Evolutionary conservation across 1,140 invertebrate genomes (phyloP).

Genomic region (Cydia amplana): DNA sequence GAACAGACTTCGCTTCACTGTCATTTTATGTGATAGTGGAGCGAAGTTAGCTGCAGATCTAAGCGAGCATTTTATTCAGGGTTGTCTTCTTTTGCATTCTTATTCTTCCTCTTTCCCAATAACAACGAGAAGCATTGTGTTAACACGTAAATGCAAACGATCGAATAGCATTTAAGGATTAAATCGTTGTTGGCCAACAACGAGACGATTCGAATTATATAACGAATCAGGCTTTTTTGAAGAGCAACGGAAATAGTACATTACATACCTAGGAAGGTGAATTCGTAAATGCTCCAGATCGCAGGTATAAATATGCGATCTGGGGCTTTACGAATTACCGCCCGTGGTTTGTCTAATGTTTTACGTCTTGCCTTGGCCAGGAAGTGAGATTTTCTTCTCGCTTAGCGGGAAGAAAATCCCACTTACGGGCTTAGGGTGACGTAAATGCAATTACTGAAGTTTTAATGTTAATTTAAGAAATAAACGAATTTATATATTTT

Average conservation of each 20-base stretch:
- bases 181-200: constrained; percentile 69
- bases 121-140: constrained; percentile 42
- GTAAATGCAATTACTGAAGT: no score
- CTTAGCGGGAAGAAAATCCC: no score
- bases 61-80: constrained; percentile 1
- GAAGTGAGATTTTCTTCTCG: no score
- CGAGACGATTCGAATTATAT: constrained; percentile 54
- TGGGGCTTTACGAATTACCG: no score
- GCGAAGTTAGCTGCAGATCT: constrained; percentile 2
- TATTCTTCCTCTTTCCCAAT: constrained; percentile 54
- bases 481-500: constrained; percentile 29
- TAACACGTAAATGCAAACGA: constrained; percentile 54
- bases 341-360: no score
- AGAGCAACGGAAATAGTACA: constrained; percentile 67
- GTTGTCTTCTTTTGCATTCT: not conserved
- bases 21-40: not conserved
- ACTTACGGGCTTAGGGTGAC: no score
- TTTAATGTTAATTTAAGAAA: not conserved
- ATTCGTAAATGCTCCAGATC: no score
- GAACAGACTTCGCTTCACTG: not conserved
- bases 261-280: no score
- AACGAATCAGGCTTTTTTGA: constrained; percentile 66
- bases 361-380: no score
- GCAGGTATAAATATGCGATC: no score
- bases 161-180: constrained; percentile 74